A percentile compares a stretch with the other conserved stretches of the same genome.
Evolutionary conservation across 2,113 vertebrate species (phyloP).

Genomic region (Benitochromis conjunctus): DNA sequence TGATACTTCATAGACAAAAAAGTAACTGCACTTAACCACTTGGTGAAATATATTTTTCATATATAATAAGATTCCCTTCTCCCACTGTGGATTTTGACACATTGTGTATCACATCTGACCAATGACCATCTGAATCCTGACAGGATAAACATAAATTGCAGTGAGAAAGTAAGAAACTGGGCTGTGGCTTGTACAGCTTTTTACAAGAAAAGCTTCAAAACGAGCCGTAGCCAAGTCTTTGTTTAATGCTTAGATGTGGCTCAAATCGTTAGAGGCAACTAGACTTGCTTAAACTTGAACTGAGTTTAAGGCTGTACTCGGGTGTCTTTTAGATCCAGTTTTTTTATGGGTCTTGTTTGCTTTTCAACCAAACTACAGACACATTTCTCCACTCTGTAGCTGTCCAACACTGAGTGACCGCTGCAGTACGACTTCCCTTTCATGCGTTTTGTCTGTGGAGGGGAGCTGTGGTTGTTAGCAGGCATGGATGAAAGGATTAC

Average conservation of each 20-base stretch:
- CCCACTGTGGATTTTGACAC: neutral
- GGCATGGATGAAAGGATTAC: neutral
- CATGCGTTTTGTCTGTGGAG: neutral
- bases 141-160: neutral
- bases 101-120: neutral
- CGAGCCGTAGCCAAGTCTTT: neutral
- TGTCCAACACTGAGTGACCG: neutral
- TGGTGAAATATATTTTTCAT: neutral
- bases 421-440: neutral
- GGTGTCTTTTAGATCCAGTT: neutral
- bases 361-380: neutral
- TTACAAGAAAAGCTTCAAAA: neutral
- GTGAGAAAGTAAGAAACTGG: neutral
- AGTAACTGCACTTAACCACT: neutral
- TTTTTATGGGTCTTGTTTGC: neutral
- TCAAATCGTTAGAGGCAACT: neutral
- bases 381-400: neutral
- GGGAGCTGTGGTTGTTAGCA: neutral
- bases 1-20: neutral
- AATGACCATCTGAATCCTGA: neutral
- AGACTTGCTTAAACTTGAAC: neutral
- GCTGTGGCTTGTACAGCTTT: neutral
- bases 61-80: neutral
- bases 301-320: neutral
- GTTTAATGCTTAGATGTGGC: neutral